Conservation (phyloP, 2,113 vertebrate genomes). For the Pelvicachromis taeniatus region DNA sequence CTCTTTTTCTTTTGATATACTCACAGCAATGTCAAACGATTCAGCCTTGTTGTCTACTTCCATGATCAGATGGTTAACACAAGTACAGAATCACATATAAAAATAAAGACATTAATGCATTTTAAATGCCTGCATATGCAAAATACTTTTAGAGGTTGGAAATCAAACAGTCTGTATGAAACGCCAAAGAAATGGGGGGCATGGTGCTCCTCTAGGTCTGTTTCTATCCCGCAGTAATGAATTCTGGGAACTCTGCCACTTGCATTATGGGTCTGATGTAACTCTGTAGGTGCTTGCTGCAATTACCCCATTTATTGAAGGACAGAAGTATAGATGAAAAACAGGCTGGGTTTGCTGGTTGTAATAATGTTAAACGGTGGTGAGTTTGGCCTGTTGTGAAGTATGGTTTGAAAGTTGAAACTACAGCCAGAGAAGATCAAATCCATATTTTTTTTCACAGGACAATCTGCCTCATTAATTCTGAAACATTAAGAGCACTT, state of each 20-base stretch:
- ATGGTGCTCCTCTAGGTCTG: neutral
- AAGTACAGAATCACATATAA: neutral
- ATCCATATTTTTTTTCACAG: neutral
- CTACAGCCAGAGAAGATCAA: neutral
- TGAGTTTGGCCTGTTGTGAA: neutral
- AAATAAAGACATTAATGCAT: neutral
- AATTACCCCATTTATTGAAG: constrained; percentile 32
- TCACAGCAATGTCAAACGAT: neutral
- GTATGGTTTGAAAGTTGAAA: neutral
- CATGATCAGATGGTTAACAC: neutral
- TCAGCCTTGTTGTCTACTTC: neutral
- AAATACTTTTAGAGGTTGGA: neutral
- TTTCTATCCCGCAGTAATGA: constrained; percentile 30
- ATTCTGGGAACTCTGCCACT: constrained; percentile 67
- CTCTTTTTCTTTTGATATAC: neutral
- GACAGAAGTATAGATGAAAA: neutral
- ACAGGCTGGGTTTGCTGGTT: neutral
- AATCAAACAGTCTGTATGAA: neutral
- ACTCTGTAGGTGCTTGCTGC: constrained; percentile 51
- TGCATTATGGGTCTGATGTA: constrained; percentile 59
- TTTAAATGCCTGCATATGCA: neutral
- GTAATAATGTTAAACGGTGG: neutral
- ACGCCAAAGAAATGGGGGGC: neutral
- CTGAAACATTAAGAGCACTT: neutral
- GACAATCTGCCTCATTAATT: neutral